Conservation (phyloP, 2,113 vertebrate species). For the Odocoileus hemionus region DNA sequence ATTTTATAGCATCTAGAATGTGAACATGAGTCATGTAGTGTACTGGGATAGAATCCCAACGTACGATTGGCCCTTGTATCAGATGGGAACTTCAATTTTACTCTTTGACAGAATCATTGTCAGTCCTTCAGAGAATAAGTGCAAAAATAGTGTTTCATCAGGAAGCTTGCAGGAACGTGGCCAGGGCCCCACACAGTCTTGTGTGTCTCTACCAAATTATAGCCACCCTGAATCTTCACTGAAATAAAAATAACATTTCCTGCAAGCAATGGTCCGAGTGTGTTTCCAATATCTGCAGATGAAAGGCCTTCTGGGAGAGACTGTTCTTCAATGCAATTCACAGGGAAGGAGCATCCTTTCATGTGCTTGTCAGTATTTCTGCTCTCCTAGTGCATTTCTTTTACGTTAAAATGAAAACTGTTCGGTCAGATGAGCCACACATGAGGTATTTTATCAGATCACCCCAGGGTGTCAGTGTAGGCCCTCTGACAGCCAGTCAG, state of each 20-base stretch:
- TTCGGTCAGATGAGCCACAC: neutral
- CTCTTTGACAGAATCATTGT: neutral
- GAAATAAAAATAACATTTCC: neutral
- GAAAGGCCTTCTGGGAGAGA: neutral
- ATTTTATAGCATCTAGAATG: neutral
- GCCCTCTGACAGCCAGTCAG: neutral
- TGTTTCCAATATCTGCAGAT: neutral
- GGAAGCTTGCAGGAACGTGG: neutral
- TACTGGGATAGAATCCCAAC: neutral
- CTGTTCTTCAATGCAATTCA: neutral
- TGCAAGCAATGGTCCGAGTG: neutral
- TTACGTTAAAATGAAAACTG: neutral
- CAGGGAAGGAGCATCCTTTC: neutral
- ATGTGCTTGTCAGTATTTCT: neutral
- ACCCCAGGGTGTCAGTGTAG: neutral
- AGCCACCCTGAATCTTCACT: neutral
- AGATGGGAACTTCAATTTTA: conserved; percentile 18
- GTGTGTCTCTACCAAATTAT: neutral
- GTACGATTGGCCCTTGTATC: neutral
- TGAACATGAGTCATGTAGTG: neutral
- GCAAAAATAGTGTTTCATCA: conserved; percentile 4
- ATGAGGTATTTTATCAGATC: neutral
- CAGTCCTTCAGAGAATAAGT: neutral
- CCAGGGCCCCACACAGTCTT: neutral
- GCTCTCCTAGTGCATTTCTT: neutral